A percentile compares a stretch with the other conserved stretches of the same genome.
phyloP scores from a whole-genome alignment of 2,113 vertebrate genomes.

The Indicator maculatus region DNA sequence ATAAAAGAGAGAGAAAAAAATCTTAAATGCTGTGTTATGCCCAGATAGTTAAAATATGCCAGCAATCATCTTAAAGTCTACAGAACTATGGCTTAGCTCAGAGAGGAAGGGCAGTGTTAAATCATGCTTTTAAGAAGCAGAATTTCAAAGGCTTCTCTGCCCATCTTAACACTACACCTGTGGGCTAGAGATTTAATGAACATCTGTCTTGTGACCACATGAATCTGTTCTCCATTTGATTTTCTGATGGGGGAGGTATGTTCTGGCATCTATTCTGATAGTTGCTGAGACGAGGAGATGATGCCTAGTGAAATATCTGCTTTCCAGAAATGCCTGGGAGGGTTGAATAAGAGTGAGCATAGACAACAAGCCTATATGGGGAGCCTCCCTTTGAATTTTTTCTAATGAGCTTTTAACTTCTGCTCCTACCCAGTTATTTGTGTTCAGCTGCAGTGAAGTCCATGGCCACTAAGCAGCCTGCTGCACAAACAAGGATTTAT shows the following conservation, averaged over 20 bases:
- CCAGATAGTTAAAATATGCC: neutral
- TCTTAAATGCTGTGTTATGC: neutral
- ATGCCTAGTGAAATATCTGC: neutral
- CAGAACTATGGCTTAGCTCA: neutral
- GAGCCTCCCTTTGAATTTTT: neutral
- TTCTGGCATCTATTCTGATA: constrained; percentile 3
- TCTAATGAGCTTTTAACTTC: neutral
- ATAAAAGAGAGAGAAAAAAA: neutral
- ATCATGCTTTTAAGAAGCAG: neutral
- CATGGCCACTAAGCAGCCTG: neutral
- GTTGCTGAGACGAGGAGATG: neutral
- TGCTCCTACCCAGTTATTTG: neutral
- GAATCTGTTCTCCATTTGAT: neutral
- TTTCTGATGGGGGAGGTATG: neutral
- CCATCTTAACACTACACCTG: neutral
- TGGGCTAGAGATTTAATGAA: neutral
- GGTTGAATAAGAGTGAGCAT: neutral
- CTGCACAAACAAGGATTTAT: neutral
- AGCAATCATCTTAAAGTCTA: neutral
- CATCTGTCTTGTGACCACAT: neutral
- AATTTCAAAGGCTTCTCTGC: neutral
- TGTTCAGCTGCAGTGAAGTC: neutral
- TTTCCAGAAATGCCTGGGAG: neutral
- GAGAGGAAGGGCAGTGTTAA: neutral
- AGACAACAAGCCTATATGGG: rapidly evolving